Percentiles rank a stretch among this genome's conserved stretches.
These are phyloP conservation scores for Sebastes reedi DNA, from an alignment of 2,797 vertebrate genomes.

Conservation along the genomic window DNA sequence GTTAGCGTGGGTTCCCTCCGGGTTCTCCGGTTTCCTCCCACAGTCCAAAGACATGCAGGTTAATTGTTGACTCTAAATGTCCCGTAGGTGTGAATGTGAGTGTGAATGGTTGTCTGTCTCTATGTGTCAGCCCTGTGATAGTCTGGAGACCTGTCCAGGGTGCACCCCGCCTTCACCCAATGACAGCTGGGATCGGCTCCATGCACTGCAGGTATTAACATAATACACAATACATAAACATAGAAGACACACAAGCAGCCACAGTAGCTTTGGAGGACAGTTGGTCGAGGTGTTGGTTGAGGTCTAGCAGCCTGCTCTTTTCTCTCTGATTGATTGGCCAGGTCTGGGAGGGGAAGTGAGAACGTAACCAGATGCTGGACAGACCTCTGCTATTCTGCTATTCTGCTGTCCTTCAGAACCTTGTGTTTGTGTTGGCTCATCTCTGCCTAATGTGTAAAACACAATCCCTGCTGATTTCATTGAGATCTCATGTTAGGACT, in stretches of 20 bases:
- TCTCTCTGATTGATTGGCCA: slow-evolving; percentile 68
- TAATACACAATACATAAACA: neutral
- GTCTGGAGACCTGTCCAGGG: too few species aligned
- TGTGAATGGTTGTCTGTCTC: too few species aligned
- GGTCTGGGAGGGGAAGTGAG: slow-evolving; percentile 63
- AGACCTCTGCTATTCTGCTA: slow-evolving; percentile 50
- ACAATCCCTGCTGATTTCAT: slow-evolving; percentile 55
- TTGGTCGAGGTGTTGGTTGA: slow-evolving; percentile 7
- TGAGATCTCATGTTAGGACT: slow-evolving; percentile 23
- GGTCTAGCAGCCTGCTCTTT: slow-evolving; percentile 19
- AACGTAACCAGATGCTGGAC: slow-evolving; percentile 72
- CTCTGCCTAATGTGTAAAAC: slow-evolving; percentile 75
- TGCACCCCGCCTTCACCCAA: too few species aligned
- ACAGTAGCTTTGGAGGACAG: neutral
- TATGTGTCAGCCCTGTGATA: too few species aligned
- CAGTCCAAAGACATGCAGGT: too few species aligned
- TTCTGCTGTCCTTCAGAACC: slow-evolving; percentile 70
- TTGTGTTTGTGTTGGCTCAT: slow-evolving; percentile 74
- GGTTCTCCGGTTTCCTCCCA: too few species aligned
- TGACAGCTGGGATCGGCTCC: too few species aligned
- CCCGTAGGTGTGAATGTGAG: too few species aligned
- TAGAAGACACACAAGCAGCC: neutral
- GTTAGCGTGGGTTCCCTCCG: too few species aligned
- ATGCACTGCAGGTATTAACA: too few species aligned
- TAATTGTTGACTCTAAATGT: too few species aligned